These are phyloP conservation scores for Prosopocoilus inquinatus DNA, from an alignment of 2,888 invertebrate species.

Conservation along the genomic window DNA sequence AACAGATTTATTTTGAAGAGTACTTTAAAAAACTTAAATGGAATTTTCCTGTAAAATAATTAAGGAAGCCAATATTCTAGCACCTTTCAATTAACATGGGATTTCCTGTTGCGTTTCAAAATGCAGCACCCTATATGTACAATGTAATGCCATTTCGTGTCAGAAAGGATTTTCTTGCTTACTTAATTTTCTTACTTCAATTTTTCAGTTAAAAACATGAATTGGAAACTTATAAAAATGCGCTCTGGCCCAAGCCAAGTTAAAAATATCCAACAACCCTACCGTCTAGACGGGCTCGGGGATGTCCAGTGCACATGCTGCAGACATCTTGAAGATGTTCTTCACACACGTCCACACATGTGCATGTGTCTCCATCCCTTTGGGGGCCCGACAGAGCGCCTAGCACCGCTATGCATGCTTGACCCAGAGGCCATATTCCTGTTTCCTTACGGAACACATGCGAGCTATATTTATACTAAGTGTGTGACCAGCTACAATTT, in stretches of 20 bases:
- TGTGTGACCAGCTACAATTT: constrained; percentile 40
- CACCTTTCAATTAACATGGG: too few species aligned
- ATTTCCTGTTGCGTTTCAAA: too few species aligned
- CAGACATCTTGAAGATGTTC: constrained; percentile 43
- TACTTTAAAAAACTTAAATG: too few species aligned
- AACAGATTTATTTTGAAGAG: too few species aligned
- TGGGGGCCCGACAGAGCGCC: constrained; percentile 16
- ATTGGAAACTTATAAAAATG: background rate
- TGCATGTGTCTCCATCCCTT: constrained; percentile 32
- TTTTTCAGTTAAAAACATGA: too few species aligned
- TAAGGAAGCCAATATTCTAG: too few species aligned
- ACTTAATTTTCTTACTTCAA: too few species aligned
- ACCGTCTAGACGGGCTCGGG: constrained; percentile 26
- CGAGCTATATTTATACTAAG: constrained; percentile 39
- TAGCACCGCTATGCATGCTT: constrained; percentile 17
- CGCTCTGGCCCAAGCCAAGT: constrained; percentile 9
- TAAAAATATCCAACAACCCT: constrained; percentile 45
- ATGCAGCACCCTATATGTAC: too few species aligned
- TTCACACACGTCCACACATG: constrained; percentile 48
- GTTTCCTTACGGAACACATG: constrained; percentile 32
- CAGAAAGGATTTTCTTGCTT: too few species aligned
- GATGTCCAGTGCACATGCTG: constrained; percentile 29
- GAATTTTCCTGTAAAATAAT: too few species aligned
- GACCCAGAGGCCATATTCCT: constrained; percentile 21
- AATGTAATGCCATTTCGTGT: too few species aligned